Percentiles rank a stretch among this genome's conserved stretches.
Evolutionary conservation across 1,140 invertebrate genomes (phyloP).

Genomic region (Danaus melanippus): DNA sequence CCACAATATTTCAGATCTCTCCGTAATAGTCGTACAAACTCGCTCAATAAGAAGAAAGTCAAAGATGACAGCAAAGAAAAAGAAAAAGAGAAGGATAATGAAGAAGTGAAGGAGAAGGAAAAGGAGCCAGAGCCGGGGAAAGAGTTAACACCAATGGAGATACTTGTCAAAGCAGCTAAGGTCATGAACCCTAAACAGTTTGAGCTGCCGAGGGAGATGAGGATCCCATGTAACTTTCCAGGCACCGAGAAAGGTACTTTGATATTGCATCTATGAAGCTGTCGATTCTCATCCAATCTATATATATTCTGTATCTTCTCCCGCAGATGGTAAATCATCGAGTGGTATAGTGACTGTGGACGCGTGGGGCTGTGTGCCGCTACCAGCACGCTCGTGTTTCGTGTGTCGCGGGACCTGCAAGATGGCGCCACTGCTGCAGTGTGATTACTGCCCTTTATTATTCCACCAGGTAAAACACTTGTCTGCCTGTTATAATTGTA

Average conservation of each 20-base stretch:
- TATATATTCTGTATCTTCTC: neutral
- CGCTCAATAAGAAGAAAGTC: conserved; percentile 34
- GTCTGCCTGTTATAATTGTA: neutral
- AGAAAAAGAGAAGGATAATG: conserved; percentile 21
- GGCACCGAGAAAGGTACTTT: conserved; percentile 80
- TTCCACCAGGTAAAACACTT: conserved; percentile 80
- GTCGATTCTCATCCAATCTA: too few relatives aligned
- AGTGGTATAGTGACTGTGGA: conserved; percentile 75
- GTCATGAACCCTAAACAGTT: conserved; percentile 91
- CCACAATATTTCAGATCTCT: conserved; percentile 24
- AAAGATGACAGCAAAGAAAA: conserved; percentile 39
- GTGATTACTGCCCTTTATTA: conserved; percentile 92
- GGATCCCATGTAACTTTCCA: conserved; percentile 84
- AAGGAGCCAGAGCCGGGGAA: conserved; percentile 38
- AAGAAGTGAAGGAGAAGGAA: conserved; percentile 23
- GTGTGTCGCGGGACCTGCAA: conserved; percentile 88
- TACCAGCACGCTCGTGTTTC: conserved; percentile 88
- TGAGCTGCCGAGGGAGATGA: conserved; percentile 85
- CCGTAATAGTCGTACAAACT: conserved; percentile 38
- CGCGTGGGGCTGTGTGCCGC: conserved; percentile 82
- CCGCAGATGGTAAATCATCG: conserved; percentile 41
- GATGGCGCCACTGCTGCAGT: conserved; percentile 86
- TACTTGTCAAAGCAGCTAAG: conserved; percentile 84
- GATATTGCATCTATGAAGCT: too few relatives aligned
- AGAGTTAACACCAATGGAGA: conserved; percentile 78